A percentile compares a stretch with the other conserved stretches of the same genome.
phyloP scores from a whole-genome alignment of 2,888 invertebrate genomes.

The Stictocephala bisonia region DNA sequence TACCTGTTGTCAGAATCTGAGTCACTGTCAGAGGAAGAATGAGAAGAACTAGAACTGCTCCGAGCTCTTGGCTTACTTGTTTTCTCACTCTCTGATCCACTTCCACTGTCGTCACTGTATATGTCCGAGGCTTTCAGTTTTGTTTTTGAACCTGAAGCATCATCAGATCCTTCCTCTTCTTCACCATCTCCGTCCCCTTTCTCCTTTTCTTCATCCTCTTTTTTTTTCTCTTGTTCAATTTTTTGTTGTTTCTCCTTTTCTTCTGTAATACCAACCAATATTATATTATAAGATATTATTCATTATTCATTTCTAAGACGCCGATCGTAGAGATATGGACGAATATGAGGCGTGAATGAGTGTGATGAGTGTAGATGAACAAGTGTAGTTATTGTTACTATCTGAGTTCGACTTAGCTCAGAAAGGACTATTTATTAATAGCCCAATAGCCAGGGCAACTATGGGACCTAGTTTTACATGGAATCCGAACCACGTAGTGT shows the following conservation, averaged over 20 bases:
- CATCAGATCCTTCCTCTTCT: conserved; percentile 54
- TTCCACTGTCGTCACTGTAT: conserved; percentile 63
- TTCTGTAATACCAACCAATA: conserved; percentile 59
- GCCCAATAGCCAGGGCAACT: too few relatives aligned
- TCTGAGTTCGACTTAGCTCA: too few relatives aligned
- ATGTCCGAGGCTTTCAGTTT: conserved; percentile 93
- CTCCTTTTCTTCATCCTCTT: conserved; percentile 65
- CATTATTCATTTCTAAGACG: too few relatives aligned
- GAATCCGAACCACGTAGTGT: too few relatives aligned
- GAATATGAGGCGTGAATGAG: too few relatives aligned
- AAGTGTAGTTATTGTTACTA: too few relatives aligned
- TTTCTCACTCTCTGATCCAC: conserved; percentile 59
- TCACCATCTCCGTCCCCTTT: conserved; percentile 62
- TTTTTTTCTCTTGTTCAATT: conserved; percentile 65
- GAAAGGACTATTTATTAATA: too few relatives aligned
- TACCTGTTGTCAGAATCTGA: conserved; percentile 57
- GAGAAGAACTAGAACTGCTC: conserved; percentile 51
- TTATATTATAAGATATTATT: too few relatives aligned
- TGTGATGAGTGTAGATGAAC: too few relatives aligned
- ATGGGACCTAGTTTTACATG: too few relatives aligned
- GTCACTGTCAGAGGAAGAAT: conserved; percentile 59
- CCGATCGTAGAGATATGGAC: too few relatives aligned
- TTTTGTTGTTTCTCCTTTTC: conserved; percentile 66
- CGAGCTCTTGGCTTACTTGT: conserved; percentile 40
- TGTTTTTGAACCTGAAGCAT: conserved; percentile 45